phyloP scores from a whole-genome alignment of 2,113 vertebrate genomes.

The Hylia prasina region DNA sequence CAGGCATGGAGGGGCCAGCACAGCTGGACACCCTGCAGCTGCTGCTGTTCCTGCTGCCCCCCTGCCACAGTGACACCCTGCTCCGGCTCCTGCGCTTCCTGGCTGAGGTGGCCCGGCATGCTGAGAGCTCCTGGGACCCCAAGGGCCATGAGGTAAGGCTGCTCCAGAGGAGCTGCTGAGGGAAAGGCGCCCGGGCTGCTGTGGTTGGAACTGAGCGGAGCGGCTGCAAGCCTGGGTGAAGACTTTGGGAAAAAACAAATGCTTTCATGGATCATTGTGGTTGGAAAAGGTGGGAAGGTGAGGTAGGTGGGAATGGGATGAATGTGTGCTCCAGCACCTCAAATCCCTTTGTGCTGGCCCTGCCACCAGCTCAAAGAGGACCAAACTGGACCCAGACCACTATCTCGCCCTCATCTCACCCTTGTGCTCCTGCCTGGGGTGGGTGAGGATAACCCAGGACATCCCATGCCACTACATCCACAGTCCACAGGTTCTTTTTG shows the following conservation, averaged over 20 bases:
- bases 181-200: fast-evolving
- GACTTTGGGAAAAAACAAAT: background rate
- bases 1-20: constrained; percentile 76
- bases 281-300: background rate
- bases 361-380: background rate
- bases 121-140: constrained; percentile 72
- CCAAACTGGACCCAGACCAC: background rate
- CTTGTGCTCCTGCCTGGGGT: background rate
- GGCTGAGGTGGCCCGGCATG: constrained; percentile 77
- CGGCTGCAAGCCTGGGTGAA: background rate
- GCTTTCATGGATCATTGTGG: fast-evolving
- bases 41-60: constrained; percentile 88
- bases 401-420: fast-evolving
- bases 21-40: constrained; percentile 83
- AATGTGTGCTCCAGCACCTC: background rate
- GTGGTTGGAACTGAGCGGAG: background rate
- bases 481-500: background rate
- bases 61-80: constrained; percentile 90
- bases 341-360: background rate
- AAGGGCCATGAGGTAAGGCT: constrained; percentile 77
- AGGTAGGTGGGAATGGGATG: background rate
- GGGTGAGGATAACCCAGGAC: background rate
- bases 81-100: constrained; percentile 83
- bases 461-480: background rate
- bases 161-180: fast-evolving